Conservation (phyloP, 2,797 vertebrate genomes). For the Microcaecilia unicolor region DNA sequence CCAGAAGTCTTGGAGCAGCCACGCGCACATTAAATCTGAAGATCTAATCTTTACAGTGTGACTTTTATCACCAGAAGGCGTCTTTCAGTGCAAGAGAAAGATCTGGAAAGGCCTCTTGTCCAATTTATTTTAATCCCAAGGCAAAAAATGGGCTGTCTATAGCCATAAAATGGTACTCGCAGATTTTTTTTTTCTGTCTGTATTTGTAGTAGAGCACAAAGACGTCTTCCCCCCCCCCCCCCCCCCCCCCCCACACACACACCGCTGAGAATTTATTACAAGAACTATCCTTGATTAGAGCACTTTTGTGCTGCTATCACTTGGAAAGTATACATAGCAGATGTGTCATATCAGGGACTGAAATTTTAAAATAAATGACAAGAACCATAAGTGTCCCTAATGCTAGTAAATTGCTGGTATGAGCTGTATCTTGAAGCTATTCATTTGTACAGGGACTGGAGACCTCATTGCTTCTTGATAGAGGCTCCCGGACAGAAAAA, state of each 20-base stretch:
- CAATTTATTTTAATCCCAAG: too few species aligned
- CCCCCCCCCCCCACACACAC: too few species aligned
- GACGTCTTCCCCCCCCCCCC: neutral
- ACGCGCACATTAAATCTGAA: too few species aligned
- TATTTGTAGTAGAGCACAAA: neutral
- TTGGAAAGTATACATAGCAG: conserved; percentile 6
- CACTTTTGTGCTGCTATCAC: conserved; percentile 8
- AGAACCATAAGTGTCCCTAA: neutral
- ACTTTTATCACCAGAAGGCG: too few species aligned
- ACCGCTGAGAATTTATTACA: neutral
- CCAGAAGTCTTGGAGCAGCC: too few species aligned
- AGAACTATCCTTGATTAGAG: conserved; percentile 8
- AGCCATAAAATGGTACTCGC: too few species aligned
- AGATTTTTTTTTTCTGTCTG: neutral
- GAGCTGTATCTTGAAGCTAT: neutral
- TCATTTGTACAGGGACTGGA: neutral
- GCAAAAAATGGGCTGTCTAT: too few species aligned
- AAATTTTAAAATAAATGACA: conserved; percentile 24
- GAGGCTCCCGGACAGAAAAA: neutral
- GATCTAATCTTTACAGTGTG: too few species aligned
- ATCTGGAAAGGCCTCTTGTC: too few species aligned
- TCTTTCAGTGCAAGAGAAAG: too few species aligned
- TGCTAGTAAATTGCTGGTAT: neutral
- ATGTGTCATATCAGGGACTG: conserved; percentile 2
- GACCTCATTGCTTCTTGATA: neutral